Base-by-base conservation (phyloP, 2,888 invertebrate species). In the Conus canariensis region DNA sequence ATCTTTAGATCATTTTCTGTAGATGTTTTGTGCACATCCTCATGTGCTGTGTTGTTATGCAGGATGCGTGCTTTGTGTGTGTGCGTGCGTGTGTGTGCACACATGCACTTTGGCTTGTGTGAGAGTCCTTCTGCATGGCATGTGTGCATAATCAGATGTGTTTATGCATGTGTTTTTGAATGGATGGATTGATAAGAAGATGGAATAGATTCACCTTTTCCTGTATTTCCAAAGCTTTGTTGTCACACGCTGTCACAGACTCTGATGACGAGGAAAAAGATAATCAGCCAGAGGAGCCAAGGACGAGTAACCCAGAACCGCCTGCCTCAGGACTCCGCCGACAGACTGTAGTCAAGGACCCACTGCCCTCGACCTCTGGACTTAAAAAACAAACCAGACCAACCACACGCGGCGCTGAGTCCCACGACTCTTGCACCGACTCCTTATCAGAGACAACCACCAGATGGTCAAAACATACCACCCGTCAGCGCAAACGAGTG, bases 201-300 rank as follows among this genome's bases (percentile, higher is more conserved):
- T 45, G 45, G 45, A 45, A 45, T 4, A 45, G 2, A 45, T 3
- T 70, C 70, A 19, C 19, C 70, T 70, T 70, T 0, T 70, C 19
- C 70, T 70, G 8, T 22, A 8, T 70, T 22, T 64, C 12, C 16
- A 64, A 16, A 16, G 12, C 16, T 64, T 14, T 64, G 60, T 64
- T 64, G 16, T 64, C 60, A 64, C 45, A 45, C 45, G 45, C 45
- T 45, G 45, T 45, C 16, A 30, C 45, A 86, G 86, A 14, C 1
- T 86, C 86, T 30, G 86, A 86, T 45, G 64, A 86, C 10, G 86
- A 86, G 14, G 85, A 86, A 45, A 64, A 45, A 16, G 19, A 25
- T 4, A 67, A 67, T 19, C 64, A 67, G 19, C 1, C 67, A 67
- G 30, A 14, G 12, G 10, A 64, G 10, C 16, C 30, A 30, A 67